A percentile compares a stretch with the other conserved stretches of the same genome.
These are phyloP conservation scores for Nephrotoma guestfalica DNA, from an alignment of 2,888 invertebrate species.

Conservation along the genomic window DNA sequence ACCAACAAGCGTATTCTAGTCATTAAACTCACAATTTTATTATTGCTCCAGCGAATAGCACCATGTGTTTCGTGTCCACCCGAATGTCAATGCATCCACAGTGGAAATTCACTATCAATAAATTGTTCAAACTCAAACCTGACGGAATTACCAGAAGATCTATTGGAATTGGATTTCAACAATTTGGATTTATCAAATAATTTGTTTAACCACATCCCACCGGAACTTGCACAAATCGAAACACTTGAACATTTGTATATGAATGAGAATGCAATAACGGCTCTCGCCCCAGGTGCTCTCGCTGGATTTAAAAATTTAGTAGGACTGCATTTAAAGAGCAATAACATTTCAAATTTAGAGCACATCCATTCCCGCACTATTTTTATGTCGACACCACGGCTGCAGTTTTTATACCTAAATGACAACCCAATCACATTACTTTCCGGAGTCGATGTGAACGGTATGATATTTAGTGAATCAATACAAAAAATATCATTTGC, in stretches of 20 bases:
- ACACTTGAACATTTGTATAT: constrained; percentile 39
- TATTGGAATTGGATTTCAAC: constrained; percentile 33
- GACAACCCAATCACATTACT: constrained; percentile 43
- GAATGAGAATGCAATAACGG: constrained; percentile 38
- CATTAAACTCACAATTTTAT: background rate
- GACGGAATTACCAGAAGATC: constrained; percentile 18
- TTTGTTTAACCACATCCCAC: constrained; percentile 40
- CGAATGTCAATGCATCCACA: constrained; percentile 24
- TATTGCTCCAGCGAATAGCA: background rate
- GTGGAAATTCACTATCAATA: constrained; percentile 24
- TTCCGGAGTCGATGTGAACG: constrained; percentile 34
- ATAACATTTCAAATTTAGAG: constrained; percentile 43
- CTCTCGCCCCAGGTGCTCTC: constrained; percentile 35
- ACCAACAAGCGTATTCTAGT: background rate
- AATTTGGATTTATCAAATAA: constrained; percentile 39
- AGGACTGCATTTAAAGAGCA: constrained; percentile 45
- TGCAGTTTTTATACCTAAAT: constrained; percentile 47
- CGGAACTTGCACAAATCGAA: constrained; percentile 34
- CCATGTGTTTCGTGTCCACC: constrained; percentile 20
- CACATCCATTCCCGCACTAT: constrained; percentile 40
- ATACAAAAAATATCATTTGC: constrained; percentile 44
- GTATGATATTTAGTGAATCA: constrained; percentile 41
- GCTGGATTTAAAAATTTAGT: constrained; percentile 40
- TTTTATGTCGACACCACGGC: constrained; percentile 33
- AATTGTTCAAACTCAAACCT: constrained; percentile 19